A percentile compares a stretch with the other conserved stretches of the same genome.
Conservation (phyloP, 2,888 invertebrate species). For the Meghimatium bilineatum region DNA sequence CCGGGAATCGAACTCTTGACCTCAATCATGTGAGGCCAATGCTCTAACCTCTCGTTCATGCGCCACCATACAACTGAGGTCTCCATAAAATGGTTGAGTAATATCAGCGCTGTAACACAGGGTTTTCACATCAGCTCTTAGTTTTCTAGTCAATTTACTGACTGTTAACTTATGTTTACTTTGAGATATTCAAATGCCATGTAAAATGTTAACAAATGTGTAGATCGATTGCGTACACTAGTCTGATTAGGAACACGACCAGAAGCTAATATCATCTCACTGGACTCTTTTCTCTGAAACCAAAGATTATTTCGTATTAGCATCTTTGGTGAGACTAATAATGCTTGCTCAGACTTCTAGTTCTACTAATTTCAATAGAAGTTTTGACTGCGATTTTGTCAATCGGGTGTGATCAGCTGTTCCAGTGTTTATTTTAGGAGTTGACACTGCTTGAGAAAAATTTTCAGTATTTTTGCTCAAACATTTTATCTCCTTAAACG, state of each 20-base stretch:
- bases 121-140: too few relatives aligned
- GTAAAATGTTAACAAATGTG: neutral
- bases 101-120: too few relatives aligned
- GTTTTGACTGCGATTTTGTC: neutral
- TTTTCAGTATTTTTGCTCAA: neutral
- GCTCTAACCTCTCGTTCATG: too few relatives aligned
- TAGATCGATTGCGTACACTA: neutral
- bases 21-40: too few relatives aligned
- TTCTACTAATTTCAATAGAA: neutral
- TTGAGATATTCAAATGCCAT: too few relatives aligned
- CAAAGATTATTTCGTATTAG: too few relatives aligned
- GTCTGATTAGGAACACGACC: neutral
- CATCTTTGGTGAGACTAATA: neutral
- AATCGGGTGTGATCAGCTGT: neutral
- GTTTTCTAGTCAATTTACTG: too few relatives aligned
- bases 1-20: too few relatives aligned
- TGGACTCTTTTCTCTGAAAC: neutral
- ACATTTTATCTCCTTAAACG: neutral
- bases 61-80: too few relatives aligned
- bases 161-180: neutral
- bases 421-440: neutral
- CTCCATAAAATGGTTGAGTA: too few relatives aligned
- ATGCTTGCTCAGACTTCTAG: slow-evolving; percentile 2
- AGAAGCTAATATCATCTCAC: neutral
- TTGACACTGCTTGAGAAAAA: neutral